These are phyloP conservation scores for Syndactyla subalaris DNA, from an alignment of 2,797 vertebrate species.

Conservation along the genomic window DNA sequence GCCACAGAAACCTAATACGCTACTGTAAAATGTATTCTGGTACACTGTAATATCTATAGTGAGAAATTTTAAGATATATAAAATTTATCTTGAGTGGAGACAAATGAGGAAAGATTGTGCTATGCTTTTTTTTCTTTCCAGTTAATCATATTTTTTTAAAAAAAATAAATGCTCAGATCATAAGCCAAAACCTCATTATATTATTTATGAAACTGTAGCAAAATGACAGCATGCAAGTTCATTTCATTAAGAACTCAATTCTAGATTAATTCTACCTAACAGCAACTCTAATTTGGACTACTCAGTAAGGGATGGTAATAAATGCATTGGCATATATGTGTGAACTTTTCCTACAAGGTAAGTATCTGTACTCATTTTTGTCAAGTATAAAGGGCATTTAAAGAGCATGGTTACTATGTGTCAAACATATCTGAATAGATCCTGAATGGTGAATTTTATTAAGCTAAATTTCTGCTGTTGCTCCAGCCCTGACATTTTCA, in stretches of 20 bases:
- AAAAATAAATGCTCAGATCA: background rate
- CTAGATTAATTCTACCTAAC: conserved; percentile 3
- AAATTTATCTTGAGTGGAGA: background rate
- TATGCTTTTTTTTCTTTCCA: background rate
- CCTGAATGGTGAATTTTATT: conserved; percentile 36
- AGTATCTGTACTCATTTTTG: conserved; percentile 46
- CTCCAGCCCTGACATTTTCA: conserved; percentile 56
- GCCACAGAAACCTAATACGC: no score
- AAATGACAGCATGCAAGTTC: background rate
- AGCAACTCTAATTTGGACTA: background rate
- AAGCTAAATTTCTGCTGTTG: conserved; percentile 30
- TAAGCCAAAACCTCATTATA: background rate
- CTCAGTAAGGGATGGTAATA: conserved; percentile 21
- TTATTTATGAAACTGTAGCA: background rate
- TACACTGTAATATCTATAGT: background rate
- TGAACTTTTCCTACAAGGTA: conserved; percentile 42
- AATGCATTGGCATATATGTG: conserved; percentile 10
- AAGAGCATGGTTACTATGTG: conserved; percentile 42
- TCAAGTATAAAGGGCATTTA: conserved; percentile 50
- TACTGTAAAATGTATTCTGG: background rate
- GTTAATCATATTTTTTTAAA: background rate
- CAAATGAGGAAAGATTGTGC: background rate
- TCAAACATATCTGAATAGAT: conserved; percentile 45
- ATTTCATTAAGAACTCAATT: background rate
- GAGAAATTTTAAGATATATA: background rate